Conservation (phyloP, 1,140 invertebrate species). For the Calosoma granatense region DNA sequence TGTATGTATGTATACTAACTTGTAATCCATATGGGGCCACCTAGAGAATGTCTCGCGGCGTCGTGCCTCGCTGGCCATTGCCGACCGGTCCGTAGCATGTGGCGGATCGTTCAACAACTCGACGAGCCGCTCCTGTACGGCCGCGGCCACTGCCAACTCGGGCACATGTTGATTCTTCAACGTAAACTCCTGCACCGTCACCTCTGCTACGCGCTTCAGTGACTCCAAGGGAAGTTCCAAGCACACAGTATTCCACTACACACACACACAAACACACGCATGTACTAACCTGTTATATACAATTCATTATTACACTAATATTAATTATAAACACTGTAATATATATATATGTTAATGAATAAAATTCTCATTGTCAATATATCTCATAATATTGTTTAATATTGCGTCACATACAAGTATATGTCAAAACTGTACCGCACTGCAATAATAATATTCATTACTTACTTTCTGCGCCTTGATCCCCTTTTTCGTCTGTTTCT, state of each 20-base stretch:
- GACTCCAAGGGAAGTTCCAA: constrained; percentile 66
- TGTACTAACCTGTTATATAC: not conserved
- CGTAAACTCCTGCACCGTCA: constrained; percentile 71
- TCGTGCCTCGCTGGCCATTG: constrained; percentile 87
- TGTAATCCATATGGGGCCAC: constrained; percentile 96
- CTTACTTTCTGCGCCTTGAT: constrained; percentile 75
- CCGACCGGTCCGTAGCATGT: constrained; percentile 49
- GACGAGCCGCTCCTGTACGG: constrained; percentile 74
- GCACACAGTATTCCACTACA: constrained; percentile 85
- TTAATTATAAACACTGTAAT: no score
- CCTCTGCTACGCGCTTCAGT: constrained; percentile 65
- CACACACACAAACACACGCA: constrained; percentile 26
- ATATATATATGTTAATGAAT: no score
- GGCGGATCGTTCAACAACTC: constrained; percentile 53
- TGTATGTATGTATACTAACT: no score
- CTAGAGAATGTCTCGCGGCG: constrained; percentile 80
- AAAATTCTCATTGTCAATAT: no score
- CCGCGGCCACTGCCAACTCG: constrained; percentile 76
- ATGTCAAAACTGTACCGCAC: not conserved
- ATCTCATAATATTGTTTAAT: not conserved
- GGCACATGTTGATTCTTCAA: constrained; percentile 71
- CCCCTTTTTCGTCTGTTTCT: constrained; percentile 63
- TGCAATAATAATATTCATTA: constrained; percentile 11
- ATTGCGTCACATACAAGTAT: constrained; percentile 4
- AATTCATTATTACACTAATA: no score